Percentiles rank a stretch among this genome's conserved stretches.
Evolutionary conservation across 2,113 vertebrate genomes (phyloP).

Genomic region (Colossoma macropomum): DNA sequence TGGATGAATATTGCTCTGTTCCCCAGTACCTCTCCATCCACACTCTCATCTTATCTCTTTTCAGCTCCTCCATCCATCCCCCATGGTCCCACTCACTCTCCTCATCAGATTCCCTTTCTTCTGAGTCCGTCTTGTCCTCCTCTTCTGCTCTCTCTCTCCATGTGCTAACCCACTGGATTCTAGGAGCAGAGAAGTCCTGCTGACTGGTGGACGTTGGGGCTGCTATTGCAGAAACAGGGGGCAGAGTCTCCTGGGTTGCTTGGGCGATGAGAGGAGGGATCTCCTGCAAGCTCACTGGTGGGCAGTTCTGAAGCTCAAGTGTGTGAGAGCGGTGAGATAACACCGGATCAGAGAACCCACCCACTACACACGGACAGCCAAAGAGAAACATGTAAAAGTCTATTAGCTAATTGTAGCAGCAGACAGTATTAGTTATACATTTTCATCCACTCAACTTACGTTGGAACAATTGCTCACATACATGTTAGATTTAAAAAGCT

Average conservation of each 20-base stretch:
- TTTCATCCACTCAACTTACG: not conserved
- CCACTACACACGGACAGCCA: constrained; percentile 69
- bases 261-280: not conserved
- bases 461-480: not conserved
- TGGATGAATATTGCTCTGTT: constrained; percentile 54
- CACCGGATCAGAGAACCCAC: constrained; percentile 76
- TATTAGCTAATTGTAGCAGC: not conserved
- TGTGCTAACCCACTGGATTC: constrained; percentile 71
- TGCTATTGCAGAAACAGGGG: not conserved
- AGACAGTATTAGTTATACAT: not conserved
- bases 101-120: constrained; percentile 40
- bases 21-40: constrained; percentile 69
- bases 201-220: not conserved
- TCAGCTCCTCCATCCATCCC: constrained; percentile 53
- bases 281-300: not conserved
- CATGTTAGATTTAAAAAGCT: too few species aligned
- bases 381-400: not conserved
- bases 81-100: constrained; percentile 37
- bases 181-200: constrained; percentile 35
- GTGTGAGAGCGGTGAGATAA: constrained; percentile 42
- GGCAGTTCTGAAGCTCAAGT: not conserved
- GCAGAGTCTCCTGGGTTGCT: not conserved
- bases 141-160: constrained; percentile 71
- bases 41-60: constrained; percentile 41
- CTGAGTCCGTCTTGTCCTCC: constrained; percentile 62